Conservation (phyloP, 2,113 vertebrate genomes). For the Euleptes europaea region DNA sequence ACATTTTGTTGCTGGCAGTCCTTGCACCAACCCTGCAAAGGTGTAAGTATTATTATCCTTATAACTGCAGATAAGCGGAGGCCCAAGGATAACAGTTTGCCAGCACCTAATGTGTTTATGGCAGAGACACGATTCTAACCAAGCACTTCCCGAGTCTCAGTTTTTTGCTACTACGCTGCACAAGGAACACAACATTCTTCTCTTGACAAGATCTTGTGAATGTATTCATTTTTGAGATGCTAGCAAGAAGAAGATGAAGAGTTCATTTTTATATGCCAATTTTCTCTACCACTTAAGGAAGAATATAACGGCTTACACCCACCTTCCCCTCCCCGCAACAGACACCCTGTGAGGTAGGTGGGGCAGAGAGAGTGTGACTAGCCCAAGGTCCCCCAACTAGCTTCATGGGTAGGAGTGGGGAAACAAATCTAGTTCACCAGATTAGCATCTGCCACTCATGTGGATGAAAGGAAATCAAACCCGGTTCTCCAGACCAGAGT, state of each 20-base stretch:
- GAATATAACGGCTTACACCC: too few species aligned
- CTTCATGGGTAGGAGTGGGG: too few species aligned
- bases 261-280: too few species aligned
- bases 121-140: not conserved
- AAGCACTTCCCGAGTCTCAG: not conserved
- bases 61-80: not conserved
- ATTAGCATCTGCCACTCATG: too few species aligned
- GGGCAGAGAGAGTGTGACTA: too few species aligned
- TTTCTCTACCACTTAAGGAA: too few species aligned
- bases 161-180: not conserved
- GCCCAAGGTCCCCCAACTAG: too few species aligned
- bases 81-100: not conserved
- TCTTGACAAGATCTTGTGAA: not conserved
- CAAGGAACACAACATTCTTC: not conserved
- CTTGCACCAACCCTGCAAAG: not conserved
- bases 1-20: not conserved
- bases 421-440: too few species aligned
- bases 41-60: not conserved
- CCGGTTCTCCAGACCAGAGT: too few species aligned
- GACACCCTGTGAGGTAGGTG: too few species aligned
- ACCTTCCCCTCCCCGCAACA: too few species aligned
- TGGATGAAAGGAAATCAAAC: too few species aligned
- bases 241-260: not conserved
- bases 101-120: not conserved
- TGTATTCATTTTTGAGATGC: not conserved